These are phyloP conservation scores for Malaclemys terrapin DNA, from an alignment of 2,113 vertebrate genomes.

Conservation along the genomic window DNA sequence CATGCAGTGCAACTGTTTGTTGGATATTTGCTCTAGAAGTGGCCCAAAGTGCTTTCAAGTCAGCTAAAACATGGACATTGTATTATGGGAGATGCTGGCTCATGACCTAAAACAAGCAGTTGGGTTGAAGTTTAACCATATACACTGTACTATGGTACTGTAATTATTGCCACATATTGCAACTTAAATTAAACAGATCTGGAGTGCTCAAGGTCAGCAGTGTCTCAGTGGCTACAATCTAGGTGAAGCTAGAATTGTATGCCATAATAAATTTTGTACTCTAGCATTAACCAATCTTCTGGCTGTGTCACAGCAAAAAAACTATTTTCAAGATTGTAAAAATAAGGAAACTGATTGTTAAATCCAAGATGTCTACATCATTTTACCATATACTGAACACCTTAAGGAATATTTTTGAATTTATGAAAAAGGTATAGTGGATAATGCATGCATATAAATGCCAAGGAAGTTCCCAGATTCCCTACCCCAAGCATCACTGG, in stretches of 20 bases:
- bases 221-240: neutral
- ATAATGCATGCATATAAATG: too few species aligned
- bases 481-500: neutral
- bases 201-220: neutral
- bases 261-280: neutral
- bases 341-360: neutral
- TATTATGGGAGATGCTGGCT: neutral
- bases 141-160: conserved; percentile 40
- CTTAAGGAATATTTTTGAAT: neutral
- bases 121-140: conserved; percentile 55
- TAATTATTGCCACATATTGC: conserved; percentile 21
- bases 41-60: neutral
- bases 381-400: neutral
- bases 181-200: conserved; percentile 15
- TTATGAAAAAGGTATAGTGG: neutral
- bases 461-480: too few species aligned
- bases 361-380: neutral
- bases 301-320: neutral
- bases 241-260: neutral
- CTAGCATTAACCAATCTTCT: neutral
- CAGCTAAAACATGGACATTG: neutral
- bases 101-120: neutral
- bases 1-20: neutral
- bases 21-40: neutral
- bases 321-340: neutral